A percentile compares a stretch with the other conserved stretches of the same genome.
These are phyloP conservation scores for Triplophysa yarkandensis DNA, from an alignment of 2,797 vertebrate genomes.

Conservation along the genomic window DNA sequence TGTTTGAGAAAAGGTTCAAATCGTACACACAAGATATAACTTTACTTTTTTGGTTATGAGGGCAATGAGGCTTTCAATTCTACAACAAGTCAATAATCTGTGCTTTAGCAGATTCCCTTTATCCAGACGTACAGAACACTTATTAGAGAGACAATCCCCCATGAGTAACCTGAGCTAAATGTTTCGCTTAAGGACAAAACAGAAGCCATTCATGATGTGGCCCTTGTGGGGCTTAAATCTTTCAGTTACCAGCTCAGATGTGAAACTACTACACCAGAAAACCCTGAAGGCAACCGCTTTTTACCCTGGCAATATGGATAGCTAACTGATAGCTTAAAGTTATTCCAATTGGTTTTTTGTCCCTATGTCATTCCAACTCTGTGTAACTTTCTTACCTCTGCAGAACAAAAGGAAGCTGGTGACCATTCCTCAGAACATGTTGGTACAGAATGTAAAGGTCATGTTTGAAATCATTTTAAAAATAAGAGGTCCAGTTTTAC, in stretches of 20 bases:
- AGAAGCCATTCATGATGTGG: not conserved
- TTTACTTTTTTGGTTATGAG: not conserved
- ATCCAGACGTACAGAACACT: too few relatives aligned
- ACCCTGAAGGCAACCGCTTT: not conserved
- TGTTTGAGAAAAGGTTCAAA: too few relatives aligned
- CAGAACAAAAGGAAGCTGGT: not conserved
- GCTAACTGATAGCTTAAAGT: not conserved
- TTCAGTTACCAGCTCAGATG: not conserved
- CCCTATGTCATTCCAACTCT: too few relatives aligned
- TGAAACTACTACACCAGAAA: constrained; percentile 6
- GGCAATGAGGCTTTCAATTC: not conserved
- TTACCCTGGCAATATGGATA: not conserved
- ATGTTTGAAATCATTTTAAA: too few relatives aligned
- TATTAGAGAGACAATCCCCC: not conserved
- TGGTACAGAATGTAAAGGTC: too few relatives aligned
- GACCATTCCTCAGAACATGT: too few relatives aligned
- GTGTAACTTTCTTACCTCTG: too few relatives aligned
- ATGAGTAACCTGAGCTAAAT: not conserved
- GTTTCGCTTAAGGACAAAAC: constrained; percentile 7
- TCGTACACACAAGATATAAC: not conserved
- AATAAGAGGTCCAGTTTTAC: too few relatives aligned
- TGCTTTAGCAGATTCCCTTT: not conserved
- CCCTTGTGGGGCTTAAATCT: not conserved
- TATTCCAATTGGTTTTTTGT: too few relatives aligned
- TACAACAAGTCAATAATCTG: not conserved